Evolutionary conservation across 2,888 invertebrate genomes (phyloP).

Genomic region (Eledone cirrhosa): DNA sequence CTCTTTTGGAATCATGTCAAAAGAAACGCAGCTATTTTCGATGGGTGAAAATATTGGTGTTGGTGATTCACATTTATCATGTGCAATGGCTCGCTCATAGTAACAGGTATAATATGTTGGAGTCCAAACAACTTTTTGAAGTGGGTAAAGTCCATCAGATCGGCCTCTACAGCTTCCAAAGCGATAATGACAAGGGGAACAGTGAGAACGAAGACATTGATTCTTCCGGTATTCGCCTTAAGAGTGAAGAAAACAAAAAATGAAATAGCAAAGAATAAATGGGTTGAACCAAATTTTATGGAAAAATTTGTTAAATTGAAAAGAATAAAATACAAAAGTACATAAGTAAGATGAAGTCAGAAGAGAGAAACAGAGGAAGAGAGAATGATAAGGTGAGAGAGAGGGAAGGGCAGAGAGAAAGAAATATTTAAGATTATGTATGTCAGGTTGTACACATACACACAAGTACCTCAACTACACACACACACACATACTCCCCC

Average conservation of each 20-base stretch:
- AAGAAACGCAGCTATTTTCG: conserved; percentile 39
- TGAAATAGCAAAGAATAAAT: too few species aligned
- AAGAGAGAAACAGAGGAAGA: too few species aligned
- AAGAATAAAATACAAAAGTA: too few species aligned
- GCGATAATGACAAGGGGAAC: conserved; percentile 42
- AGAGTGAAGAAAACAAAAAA: neutral
- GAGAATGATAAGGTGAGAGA: too few species aligned
- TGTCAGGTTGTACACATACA: too few species aligned
- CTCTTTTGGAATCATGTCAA: conserved; percentile 43
- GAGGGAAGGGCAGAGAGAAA: too few species aligned
- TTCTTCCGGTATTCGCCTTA: conserved; percentile 53
- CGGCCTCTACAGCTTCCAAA: conserved; percentile 46
- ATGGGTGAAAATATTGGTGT: conserved; percentile 44
- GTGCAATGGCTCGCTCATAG: conserved; percentile 43
- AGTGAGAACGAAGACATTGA: conserved; percentile 44
- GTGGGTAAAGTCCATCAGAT: conserved; percentile 47
- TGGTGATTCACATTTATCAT: conserved; percentile 42
- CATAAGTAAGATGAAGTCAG: too few species aligned
- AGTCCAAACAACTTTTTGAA: conserved; percentile 41
- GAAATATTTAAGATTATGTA: too few species aligned
- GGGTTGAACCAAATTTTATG: too few species aligned
- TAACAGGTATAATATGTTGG: conserved; percentile 47
- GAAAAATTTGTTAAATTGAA: too few species aligned
- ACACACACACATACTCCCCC: too few species aligned
- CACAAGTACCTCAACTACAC: too few species aligned